Evolutionary conservation across 2,113 vertebrate genomes (phyloP), one percentile per base, ranked within the genome.

Genomic region (Lophura nycthemera): DNA sequence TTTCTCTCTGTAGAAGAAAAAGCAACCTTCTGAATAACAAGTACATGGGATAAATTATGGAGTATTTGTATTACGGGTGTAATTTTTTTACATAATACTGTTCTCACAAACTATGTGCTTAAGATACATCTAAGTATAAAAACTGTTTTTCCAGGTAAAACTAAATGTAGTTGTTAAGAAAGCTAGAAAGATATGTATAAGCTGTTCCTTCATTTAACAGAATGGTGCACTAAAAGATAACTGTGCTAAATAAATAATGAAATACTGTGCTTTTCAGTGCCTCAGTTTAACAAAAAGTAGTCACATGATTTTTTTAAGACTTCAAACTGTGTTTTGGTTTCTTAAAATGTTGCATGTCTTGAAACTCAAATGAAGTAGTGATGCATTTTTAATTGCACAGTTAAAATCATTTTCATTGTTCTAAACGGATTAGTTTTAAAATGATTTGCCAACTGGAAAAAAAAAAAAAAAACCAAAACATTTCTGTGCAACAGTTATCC

Each of bases 381-480:
- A 91, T 79, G 63, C 14, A 75, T 82, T 78, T 89, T 93, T 82
- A 87, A 92, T 42, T 79, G 71, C 9, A 13, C 40, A 85, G 84
- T 87, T 67, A 82, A 84, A 95, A 87, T 69, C 11, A 45, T 48
- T 71, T 76, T 82, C 54, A 59, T 50, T 48, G 54, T 63, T 92
- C 57, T 61, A 70, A 94, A 65, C 29, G 21, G 36, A 45, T 91
- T 87, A 82, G 74, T 66, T 91, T 75, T 72, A 92, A 94, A 94
- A 94, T 73, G 87, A 86, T 59, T 87, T 42, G n/a, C 73, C 69
- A 88, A 42, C 74, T 79, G 81, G 69, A 86, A 29, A 15, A 83
- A 34, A 38, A 86, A 14, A 42, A 42, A 8, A 38, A 38, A 38
- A 38, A 38, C 38, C 42, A 43, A 43, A 13, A 10, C 5, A 67